Conservation (phyloP, 2,888 invertebrate genomes). For the Lithophane ornitopus region DNA sequence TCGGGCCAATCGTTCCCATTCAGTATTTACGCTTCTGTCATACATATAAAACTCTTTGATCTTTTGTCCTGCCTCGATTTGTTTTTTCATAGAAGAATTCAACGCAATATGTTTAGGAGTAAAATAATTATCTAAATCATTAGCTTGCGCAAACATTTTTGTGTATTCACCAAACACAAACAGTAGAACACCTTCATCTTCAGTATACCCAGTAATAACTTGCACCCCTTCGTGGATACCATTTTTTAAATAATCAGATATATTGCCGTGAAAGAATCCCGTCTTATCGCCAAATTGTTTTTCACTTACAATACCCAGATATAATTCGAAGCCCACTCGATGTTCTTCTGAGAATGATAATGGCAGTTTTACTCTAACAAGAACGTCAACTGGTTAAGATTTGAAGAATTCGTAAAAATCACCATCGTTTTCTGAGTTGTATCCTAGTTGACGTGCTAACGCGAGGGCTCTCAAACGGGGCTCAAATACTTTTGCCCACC, state of each 20-base stretch:
- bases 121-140: slow-evolving; percentile 64
- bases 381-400: slow-evolving; percentile 60
- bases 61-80: slow-evolving; percentile 68
- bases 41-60: slow-evolving; percentile 68
- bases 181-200: slow-evolving; percentile 90
- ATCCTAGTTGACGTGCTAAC: slow-evolving; percentile 72
- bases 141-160: slow-evolving; percentile 58
- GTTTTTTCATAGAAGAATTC: slow-evolving; percentile 57
- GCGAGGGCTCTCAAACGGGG: slow-evolving; percentile 83
- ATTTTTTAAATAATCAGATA: slow-evolving; percentile 77
- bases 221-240: slow-evolving; percentile 88
- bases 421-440: slow-evolving; percentile 65
- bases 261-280: slow-evolving; percentile 68
- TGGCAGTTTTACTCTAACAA: slow-evolving; percentile 58
- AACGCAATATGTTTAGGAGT: slow-evolving; percentile 61
- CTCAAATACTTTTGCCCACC: slow-evolving; percentile 91
- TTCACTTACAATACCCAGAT: slow-evolving; percentile 70
- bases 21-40: slow-evolving; percentile 53
- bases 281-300: slow-evolving; percentile 70
- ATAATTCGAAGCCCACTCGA: slow-evolving; percentile 43
- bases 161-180: slow-evolving; percentile 40
- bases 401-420: slow-evolving; percentile 71
- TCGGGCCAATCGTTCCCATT: slow-evolving; percentile 63
- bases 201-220: slow-evolving; percentile 92
- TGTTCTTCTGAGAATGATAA: slow-evolving; percentile 64